These are phyloP conservation scores for Eptatretus burgeri DNA, from an alignment of 2,113 vertebrate species.

Conservation along the genomic window DNA sequence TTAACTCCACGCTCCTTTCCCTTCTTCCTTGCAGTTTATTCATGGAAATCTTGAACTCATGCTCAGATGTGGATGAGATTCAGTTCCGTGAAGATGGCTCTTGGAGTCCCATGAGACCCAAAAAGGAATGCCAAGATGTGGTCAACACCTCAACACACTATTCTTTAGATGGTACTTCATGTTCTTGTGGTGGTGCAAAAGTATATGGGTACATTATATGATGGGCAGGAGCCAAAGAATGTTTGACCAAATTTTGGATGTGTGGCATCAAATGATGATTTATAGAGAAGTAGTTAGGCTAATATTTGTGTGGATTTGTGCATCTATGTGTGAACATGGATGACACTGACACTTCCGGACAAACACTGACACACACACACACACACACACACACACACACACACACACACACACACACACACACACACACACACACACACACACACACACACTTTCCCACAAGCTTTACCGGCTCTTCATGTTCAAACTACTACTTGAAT, in stretches of 20 bases:
- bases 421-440: too few relatives aligned
- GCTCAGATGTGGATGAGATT: slow-evolving; percentile 27
- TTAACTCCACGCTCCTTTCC: neutral
- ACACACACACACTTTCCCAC: too few relatives aligned
- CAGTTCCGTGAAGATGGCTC: slow-evolving; percentile 32
- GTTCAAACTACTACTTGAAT: too few relatives aligned
- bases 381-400: too few relatives aligned
- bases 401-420: too few relatives aligned
- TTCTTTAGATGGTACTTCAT: slow-evolving; percentile 16
- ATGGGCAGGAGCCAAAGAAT: neutral
- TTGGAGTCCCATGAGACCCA: slow-evolving; percentile 30
- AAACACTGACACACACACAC: too few relatives aligned
- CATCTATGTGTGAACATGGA: neutral
- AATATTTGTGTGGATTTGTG: neutral
- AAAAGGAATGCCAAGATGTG: slow-evolving; percentile 24
- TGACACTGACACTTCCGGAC: too few relatives aligned
- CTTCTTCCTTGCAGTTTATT: slow-evolving; percentile 17
- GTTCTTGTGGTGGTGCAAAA: slow-evolving; percentile 17
- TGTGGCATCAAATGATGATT: neutral
- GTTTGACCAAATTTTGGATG: neutral
- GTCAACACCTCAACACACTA: slow-evolving; percentile 17
- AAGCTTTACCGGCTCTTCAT: too few relatives aligned
- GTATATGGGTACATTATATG: slow-evolving; percentile 2
- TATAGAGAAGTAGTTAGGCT: neutral
- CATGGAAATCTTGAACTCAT: slow-evolving; percentile 30